Base-by-base conservation (phyloP, 1,140 invertebrate species). In the Geopemphigus sp. region DNA sequence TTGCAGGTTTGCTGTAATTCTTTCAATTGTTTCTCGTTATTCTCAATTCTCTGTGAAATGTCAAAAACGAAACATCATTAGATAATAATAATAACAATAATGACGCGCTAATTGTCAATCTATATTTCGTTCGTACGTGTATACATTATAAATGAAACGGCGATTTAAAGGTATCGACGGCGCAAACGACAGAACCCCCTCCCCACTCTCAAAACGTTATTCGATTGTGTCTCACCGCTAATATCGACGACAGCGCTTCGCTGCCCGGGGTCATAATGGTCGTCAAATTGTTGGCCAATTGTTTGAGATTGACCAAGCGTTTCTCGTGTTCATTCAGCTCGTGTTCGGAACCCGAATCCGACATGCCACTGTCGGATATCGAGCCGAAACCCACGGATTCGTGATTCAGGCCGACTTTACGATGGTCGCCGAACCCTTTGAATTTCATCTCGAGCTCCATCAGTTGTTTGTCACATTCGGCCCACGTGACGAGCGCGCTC, bases 1-100 rank as follows among this genome's bases (percentile, higher is more conserved):
- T 92, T 87, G 83, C 93, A 95, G n/a, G 92, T 91, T 81, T 91
- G 89, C 85, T 94, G 93, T 24, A 95, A 85, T 26, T 88, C 88
- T 81, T 91, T 89, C 32, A 96, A 87, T 85, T 95, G 92, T 70
- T 89, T 89, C 84, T 94, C 92, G n/a, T 92, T 91, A 82, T 91
- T 89, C 82, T 91, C 91, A 86, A 93, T 90, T 81, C 90, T 90
- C 87, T 91, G 86, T 83, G 45, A 87, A 84, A 56, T 56, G 19
- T 54, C 3, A 10, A 57, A n/a, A 57, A 57, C 22, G 22, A 24
- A 24, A 57, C 56, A 57, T 50, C 10, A 10, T 57, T 57, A 64
- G 8, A 39, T 39, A 39, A 17, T 64, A 17, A 50, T 50, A 50
- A 1, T 50, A 50, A 5, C 5, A 50, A 50, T 50, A 12, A 12